Conservation (phyloP, 2,888 invertebrate species). For the Drosophila koepferae region DNA sequence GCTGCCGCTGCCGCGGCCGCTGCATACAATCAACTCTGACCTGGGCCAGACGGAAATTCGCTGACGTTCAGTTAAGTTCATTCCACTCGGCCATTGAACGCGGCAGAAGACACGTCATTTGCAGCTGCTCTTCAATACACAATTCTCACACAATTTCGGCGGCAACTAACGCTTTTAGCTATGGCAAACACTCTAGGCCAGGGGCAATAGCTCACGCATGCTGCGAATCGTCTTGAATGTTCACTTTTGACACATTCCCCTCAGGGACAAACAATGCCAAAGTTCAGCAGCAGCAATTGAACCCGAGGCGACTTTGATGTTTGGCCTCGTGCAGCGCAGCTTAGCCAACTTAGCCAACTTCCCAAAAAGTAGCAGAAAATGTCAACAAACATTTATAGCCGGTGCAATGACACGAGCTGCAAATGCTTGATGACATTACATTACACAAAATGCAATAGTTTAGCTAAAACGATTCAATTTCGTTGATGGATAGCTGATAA, state of each 20-base stretch:
- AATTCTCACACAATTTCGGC: neutral
- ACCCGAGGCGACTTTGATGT: conserved; percentile 46
- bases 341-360: conserved; percentile 32
- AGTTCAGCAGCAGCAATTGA: conserved; percentile 50
- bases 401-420: conserved; percentile 39
- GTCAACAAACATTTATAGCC: conserved; percentile 14
- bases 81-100: conserved; percentile 70
- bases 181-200: neutral
- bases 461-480: neutral
- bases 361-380: conserved; percentile 11
- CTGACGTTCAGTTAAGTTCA: conserved; percentile 52
- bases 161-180: neutral
- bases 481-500: neutral
- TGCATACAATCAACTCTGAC: conserved; percentile 78
- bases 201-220: conserved; percentile 15
- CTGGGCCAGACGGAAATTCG: conserved; percentile 61
- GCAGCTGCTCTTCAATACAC: conserved; percentile 53
- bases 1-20: neutral
- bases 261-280: conserved; percentile 45
- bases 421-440: conserved; percentile 8
- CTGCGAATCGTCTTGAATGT: conserved; percentile 22
- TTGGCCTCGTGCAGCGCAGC: conserved; percentile 23
- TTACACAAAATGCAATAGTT: neutral
- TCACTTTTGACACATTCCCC: conserved; percentile 2
- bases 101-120: conserved; percentile 56